Percentiles rank a stretch among this genome's conserved stretches.
Evolutionary conservation across 2,888 invertebrate species (phyloP).

Genomic region (Metallyticus violacea): DNA sequence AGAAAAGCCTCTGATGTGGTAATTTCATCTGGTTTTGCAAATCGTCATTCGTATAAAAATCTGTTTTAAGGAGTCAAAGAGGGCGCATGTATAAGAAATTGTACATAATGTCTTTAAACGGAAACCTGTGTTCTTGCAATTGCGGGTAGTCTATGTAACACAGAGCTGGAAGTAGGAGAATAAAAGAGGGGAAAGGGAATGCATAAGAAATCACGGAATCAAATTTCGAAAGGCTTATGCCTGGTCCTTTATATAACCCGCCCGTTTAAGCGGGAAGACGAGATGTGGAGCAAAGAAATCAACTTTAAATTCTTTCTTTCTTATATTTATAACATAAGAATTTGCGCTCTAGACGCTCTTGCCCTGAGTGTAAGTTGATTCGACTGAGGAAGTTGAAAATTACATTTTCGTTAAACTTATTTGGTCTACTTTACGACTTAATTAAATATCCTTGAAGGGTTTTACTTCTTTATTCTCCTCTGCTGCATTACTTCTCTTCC

Average conservation of each 20-base stretch:
- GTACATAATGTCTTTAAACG: no score
- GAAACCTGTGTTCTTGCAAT: background rate
- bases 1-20: no score
- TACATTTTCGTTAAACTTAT: conserved; percentile 1
- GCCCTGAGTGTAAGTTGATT: background rate
- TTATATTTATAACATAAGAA: background rate
- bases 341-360: background rate
- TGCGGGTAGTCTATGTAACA: background rate
- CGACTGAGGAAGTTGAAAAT: background rate
- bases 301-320: background rate
- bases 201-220: background rate
- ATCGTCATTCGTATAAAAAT: no score
- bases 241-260: background rate
- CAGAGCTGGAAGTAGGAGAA: no score
- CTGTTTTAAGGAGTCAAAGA: background rate
- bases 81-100: background rate
- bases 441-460: background rate
- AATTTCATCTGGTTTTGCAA: no score
- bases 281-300: background rate
- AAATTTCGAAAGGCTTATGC: background rate
- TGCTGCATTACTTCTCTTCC: background rate
- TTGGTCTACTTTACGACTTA: background rate
- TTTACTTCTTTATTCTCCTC: background rate
- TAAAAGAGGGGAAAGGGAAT: no score
- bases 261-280: background rate